Base-by-base conservation (phyloP, 2,888 invertebrate genomes). In the Dioctria rufipes region DNA sequence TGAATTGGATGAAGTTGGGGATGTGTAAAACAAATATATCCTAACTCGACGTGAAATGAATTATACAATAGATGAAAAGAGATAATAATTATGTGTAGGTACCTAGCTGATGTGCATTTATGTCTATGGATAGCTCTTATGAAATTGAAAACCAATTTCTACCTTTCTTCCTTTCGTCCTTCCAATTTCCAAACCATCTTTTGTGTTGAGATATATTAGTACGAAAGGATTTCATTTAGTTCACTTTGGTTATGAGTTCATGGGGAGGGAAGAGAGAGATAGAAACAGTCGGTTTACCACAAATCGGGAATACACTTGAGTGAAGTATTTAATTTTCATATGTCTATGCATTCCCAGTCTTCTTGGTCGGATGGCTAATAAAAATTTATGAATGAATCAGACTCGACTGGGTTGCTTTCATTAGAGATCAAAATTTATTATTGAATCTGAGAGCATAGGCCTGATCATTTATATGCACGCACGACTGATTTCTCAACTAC, bases 371-470 rank as follows among this genome's bases (percentile, higher is more conserved):
- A 25, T 9, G 13, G 42, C 51, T 58, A 60, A 73, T 73, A 40
- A 58, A 73, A 73, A 73, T 58, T 73, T 40, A 73, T 73, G 69
- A 51, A 69, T 69, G 73, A 73, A 73, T 73, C 73, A 73, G 25
- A 25, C 51, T 73, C 67, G 66, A 8, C 66, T 40, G 66, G 8
- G 5, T n/a, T 6, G 5, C 25, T 11, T 39, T 61, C 37, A 61
- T 61, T 8, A 25, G 37, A 25, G 4, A 3, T 61, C 61, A 61
- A 61, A 0, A 25, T 25, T 25, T 25, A 25, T 25, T 25, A 25
- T 61, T 61, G 58, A 58, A 58, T 58, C 46, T 25, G 25, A 25
- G 5, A 5, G 5, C 58, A 11, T 4, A 61, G 39, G 11, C 61
- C 1, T 25, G 39, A 39, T 61, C 37, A 37, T 39, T 6, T 25